Evolutionary conservation across 2,888 invertebrate genomes (phyloP).

Genomic region (Lutraria lutraria): DNA sequence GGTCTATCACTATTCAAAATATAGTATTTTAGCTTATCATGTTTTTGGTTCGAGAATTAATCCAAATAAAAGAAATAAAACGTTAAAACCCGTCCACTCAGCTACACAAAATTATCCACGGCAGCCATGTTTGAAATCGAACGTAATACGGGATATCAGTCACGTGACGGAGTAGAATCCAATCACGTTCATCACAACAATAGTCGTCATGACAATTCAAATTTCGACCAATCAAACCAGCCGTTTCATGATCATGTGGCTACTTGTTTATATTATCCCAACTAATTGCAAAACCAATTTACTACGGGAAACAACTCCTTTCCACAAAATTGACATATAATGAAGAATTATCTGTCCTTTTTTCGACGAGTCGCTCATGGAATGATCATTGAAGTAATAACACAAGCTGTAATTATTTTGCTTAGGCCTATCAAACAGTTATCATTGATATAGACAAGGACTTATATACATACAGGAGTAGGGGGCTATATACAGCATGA

Average conservation of each 20-base stretch:
- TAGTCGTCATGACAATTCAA: slow-evolving; percentile 84
- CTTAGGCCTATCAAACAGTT: too few relatives aligned
- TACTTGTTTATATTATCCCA: slow-evolving; percentile 9
- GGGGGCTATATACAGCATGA: too few relatives aligned
- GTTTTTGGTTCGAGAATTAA: slow-evolving; percentile 20
- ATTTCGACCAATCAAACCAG: slow-evolving; percentile 78
- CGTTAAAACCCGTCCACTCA: slow-evolving; percentile 39
- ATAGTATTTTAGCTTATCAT: slow-evolving; percentile 28
- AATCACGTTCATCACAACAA: slow-evolving; percentile 76
- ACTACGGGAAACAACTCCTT: neutral
- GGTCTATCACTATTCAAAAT: neutral
- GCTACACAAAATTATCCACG: slow-evolving; percentile 61
- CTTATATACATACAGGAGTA: too few relatives aligned
- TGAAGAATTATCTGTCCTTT: neutral
- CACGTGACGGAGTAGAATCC: slow-evolving; percentile 78
- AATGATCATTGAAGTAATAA: too few relatives aligned
- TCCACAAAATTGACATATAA: neutral
- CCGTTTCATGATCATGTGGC: slow-evolving; percentile 28
- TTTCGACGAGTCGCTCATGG: too few relatives aligned
- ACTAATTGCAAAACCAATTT: neutral
- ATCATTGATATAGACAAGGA: too few relatives aligned
- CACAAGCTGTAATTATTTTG: too few relatives aligned
- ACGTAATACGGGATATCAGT: slow-evolving; percentile 61
- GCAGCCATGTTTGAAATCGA: slow-evolving; percentile 84
- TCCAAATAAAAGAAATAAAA: slow-evolving; percentile 36